Evolutionary conservation across 2,797 vertebrate genomes (phyloP).

Genomic region (Macrochelys suwanniensis): DNA sequence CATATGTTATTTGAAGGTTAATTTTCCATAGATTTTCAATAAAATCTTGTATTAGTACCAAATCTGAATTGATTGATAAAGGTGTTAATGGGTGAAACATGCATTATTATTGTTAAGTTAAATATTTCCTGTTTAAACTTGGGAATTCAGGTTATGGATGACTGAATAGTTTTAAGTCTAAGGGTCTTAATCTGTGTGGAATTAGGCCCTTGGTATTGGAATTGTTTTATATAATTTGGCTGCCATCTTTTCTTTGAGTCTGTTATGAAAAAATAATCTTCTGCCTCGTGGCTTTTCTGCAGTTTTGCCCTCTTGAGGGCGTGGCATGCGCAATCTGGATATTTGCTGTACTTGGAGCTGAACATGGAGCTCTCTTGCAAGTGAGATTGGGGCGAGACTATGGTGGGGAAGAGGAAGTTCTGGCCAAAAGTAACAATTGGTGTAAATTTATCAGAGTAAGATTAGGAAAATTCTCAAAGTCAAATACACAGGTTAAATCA

Average conservation of each 20-base stretch:
- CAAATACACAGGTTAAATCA: background rate
- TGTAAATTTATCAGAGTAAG: slow-evolving; percentile 42
- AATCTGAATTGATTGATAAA: background rate
- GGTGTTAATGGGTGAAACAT: background rate
- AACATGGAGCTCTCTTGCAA: slow-evolving; percentile 36
- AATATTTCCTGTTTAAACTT: background rate
- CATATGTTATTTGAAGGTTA: background rate
- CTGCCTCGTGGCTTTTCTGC: background rate
- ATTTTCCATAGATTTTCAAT: slow-evolving; percentile 21
- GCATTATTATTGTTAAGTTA: background rate
- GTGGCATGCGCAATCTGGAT: background rate
- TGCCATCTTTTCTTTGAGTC: background rate
- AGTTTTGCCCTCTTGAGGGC: background rate
- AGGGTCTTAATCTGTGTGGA: slow-evolving; percentile 16
- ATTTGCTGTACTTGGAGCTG: background rate
- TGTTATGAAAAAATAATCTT: background rate
- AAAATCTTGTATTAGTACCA: background rate
- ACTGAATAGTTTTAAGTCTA: slow-evolving; percentile 17
- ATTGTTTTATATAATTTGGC: background rate
- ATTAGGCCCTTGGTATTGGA: slow-evolving; percentile 5
- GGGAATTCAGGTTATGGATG: background rate
- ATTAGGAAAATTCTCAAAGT: slow-evolving; percentile 21
- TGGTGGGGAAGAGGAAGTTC: background rate
- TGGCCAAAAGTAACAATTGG: slow-evolving; percentile 1
- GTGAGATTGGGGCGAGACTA: slow-evolving; percentile 17